A percentile compares a stretch with the other conserved stretches of the same genome.
These are phyloP conservation scores for Engraulis encrasicolus DNA, from an alignment of 2,113 vertebrate species.

Conservation along the genomic window DNA sequence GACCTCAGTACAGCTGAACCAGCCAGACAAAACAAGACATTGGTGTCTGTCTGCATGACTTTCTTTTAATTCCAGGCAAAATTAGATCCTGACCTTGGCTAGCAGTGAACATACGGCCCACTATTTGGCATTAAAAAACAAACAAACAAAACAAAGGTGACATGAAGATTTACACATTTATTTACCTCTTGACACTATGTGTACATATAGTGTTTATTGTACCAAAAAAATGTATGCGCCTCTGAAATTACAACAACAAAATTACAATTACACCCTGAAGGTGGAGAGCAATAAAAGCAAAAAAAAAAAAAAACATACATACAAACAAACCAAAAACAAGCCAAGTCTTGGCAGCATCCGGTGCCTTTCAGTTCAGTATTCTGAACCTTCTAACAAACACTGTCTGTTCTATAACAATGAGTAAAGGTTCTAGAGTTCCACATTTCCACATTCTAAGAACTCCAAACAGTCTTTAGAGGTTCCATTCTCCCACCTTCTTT, in stretches of 20 bases:
- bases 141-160: too few species aligned
- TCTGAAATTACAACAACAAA: not conserved
- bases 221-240: not conserved
- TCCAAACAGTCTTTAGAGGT: too few species aligned
- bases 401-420: too few species aligned
- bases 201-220: not conserved
- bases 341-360: too few species aligned
- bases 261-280: not conserved
- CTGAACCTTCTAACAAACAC: too few species aligned
- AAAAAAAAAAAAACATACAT: too few species aligned
- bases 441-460: too few species aligned
- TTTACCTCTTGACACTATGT: not conserved
- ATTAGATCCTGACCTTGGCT: not conserved
- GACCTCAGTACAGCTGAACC: not conserved
- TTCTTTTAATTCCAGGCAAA: not conserved
- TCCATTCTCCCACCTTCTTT: too few species aligned
- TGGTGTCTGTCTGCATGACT: not conserved
- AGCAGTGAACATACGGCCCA: not conserved
- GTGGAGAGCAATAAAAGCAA: not conserved
- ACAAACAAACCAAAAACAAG: too few species aligned
- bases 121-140: not conserved
- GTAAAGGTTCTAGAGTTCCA: too few species aligned
- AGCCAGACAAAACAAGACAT: slow-evolving; percentile 1
- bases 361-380: too few species aligned
- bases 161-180: too few species aligned